Percentiles rank a stretch among this genome's conserved stretches.
These are phyloP conservation scores for Raja brachyura DNA, from an alignment of 2,113 vertebrate species.

Conservation along the genomic window DNA sequence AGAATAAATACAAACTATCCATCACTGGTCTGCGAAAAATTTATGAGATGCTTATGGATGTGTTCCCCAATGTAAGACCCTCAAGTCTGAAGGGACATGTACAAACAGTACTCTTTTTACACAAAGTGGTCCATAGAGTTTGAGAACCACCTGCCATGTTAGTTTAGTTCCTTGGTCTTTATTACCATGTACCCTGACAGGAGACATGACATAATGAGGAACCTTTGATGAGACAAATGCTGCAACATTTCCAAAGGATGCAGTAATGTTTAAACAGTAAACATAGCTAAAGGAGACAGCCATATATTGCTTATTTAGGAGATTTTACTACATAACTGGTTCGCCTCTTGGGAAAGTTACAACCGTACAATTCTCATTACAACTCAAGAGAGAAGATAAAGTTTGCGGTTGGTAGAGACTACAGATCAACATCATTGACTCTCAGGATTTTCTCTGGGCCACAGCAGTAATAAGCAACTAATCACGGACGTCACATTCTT, in stretches of 20 bases:
- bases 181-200: slow-evolving; percentile 9
- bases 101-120: slow-evolving; percentile 47
- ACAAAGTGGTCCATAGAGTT: slow-evolving; percentile 45
- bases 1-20: slow-evolving; percentile 96
- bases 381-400: slow-evolving; percentile 6
- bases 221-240: slow-evolving; percentile 1
- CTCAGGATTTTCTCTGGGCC: slow-evolving; percentile 37
- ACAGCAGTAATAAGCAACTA: slow-evolving; percentile 42
- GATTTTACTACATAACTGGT: background rate
- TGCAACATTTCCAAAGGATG: slow-evolving; percentile 19
- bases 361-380: slow-evolving; percentile 27
- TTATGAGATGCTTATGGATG: slow-evolving; percentile 76
- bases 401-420: slow-evolving; percentile 3
- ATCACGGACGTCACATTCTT: slow-evolving; percentile 43
- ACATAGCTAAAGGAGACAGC: background rate
- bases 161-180: slow-evolving; percentile 30
- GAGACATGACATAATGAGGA: background rate
- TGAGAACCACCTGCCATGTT: slow-evolving; percentile 39
- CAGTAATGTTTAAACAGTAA: background rate
- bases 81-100: slow-evolving; percentile 45
- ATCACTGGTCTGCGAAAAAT: slow-evolving; percentile 85
- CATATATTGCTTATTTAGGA: background rate
- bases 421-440: slow-evolving; percentile 25
- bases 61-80: slow-evolving; percentile 48
- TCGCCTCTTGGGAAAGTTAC: slow-evolving; percentile 24